phyloP scores from a whole-genome alignment of 2,888 invertebrate genomes.

The Drosophila aldrichi region DNA sequence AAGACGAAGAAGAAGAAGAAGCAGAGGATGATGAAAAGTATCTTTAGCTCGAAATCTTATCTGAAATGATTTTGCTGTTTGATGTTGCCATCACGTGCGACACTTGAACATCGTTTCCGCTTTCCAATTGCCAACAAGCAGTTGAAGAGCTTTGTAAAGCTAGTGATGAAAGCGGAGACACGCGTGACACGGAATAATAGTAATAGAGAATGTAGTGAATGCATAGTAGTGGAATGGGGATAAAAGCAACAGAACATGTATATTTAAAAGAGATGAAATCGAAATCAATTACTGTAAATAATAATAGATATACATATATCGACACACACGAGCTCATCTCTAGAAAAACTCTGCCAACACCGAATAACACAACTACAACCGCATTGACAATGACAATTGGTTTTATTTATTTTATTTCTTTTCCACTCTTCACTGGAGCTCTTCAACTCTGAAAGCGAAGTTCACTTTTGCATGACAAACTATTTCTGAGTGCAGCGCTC shows the following conservation, averaged over 20 bases:
- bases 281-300: too few relatives aligned
- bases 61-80: conserved; percentile 9
- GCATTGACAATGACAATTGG: conserved; percentile 60
- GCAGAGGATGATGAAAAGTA: not conserved
- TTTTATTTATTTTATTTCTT: conserved; percentile 54
- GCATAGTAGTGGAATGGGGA: too few relatives aligned
- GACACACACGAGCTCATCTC: too few relatives aligned
- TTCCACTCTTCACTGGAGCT: conserved; percentile 66
- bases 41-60: conserved; percentile 8
- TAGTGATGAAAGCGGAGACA: not conserved
- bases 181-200: not conserved
- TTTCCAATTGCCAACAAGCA: conserved; percentile 34
- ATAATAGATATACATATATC: too few relatives aligned
- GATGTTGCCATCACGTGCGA: conserved; percentile 41
- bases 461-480: conserved; percentile 79
- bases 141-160: conserved; percentile 23
- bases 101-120: conserved; percentile 59
- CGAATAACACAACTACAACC: conserved; percentile 14
- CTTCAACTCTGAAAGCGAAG: conserved; percentile 62
- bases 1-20: not conserved
- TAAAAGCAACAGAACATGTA: too few relatives aligned
- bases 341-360: too few relatives aligned
- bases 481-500: conserved; percentile 51
- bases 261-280: too few relatives aligned
- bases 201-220: too few relatives aligned